phyloP scores from a whole-genome alignment of 2,888 invertebrate species.

The Aphidius colemani region DNA sequence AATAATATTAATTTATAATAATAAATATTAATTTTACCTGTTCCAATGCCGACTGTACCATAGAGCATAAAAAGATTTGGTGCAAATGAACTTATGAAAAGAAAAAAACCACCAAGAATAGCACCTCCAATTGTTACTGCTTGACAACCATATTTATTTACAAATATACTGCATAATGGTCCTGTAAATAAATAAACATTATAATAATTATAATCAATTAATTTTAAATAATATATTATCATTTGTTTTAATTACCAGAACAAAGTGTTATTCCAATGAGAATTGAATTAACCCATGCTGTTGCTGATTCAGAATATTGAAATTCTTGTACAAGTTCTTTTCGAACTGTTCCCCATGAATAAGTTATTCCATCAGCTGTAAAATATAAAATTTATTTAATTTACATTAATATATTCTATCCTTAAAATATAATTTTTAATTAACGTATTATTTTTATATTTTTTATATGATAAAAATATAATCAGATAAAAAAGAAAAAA shows the following conservation, averaged over 20 bases:
- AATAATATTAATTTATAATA: constrained; percentile 7
- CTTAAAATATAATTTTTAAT: not conserved
- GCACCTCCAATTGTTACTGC: constrained; percentile 89
- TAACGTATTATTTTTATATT: not conserved
- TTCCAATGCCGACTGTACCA: constrained; percentile 91
- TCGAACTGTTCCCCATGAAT: constrained; percentile 95
- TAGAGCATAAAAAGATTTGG: constrained; percentile 82
- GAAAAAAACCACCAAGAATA: constrained; percentile 75
- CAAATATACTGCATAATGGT: constrained; percentile 92
- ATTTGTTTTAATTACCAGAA: constrained; percentile 69
- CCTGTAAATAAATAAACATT: constrained; percentile 66
- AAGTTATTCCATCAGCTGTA: constrained; percentile 96
- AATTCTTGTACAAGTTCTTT: constrained; percentile 85
- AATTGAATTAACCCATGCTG: constrained; percentile 92
- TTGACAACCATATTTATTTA: constrained; percentile 93
- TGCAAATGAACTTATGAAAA: constrained; percentile 82
- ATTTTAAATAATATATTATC: not conserved
- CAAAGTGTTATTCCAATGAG: constrained; percentile 94
- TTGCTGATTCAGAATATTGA: constrained; percentile 80
- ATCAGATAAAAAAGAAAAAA: not conserved
- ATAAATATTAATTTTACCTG: constrained; percentile 62
- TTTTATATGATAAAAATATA: not conserved
- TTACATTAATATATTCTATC: not conserved
- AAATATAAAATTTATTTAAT: constrained; percentile 40
- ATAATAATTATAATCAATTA: not conserved